phyloP scores from a whole-genome alignment of 2,888 invertebrate species.

The Strigamia crassipes region DNA sequence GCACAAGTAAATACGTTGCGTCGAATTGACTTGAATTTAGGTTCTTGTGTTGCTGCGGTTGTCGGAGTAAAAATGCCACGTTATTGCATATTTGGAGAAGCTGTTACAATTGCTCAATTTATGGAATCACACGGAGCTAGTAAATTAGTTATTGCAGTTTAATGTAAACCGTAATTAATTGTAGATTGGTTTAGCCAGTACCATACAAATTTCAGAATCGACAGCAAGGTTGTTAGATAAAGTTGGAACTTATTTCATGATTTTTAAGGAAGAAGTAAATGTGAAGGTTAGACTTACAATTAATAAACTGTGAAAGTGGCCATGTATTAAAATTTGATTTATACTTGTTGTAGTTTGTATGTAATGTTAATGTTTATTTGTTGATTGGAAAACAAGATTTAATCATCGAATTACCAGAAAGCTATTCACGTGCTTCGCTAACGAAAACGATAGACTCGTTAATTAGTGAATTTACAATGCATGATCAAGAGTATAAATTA shows the following conservation, averaged over 20 bases:
- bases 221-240: neutral
- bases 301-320: too few relatives aligned
- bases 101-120: constrained; percentile 15
- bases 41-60: constrained; percentile 36
- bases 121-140: constrained; percentile 36
- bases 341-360: too few relatives aligned
- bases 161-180: neutral
- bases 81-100: constrained; percentile 43
- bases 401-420: too few relatives aligned
- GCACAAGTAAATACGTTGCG: neutral
- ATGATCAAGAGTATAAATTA: too few relatives aligned
- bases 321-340: too few relatives aligned
- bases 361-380: too few relatives aligned
- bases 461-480: too few relatives aligned
- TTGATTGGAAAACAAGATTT: too few relatives aligned
- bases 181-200: neutral
- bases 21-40: neutral
- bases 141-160: neutral
- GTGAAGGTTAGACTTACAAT: neutral
- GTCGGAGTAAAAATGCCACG: constrained; percentile 45
- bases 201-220: neutral
- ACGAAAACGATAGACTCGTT: too few relatives aligned
- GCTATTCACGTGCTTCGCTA: too few relatives aligned
- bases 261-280: neutral
- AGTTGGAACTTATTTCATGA: neutral